These are phyloP conservation scores for Archips xylosteana DNA, from an alignment of 2,888 invertebrate genomes.

Conservation along the genomic window DNA sequence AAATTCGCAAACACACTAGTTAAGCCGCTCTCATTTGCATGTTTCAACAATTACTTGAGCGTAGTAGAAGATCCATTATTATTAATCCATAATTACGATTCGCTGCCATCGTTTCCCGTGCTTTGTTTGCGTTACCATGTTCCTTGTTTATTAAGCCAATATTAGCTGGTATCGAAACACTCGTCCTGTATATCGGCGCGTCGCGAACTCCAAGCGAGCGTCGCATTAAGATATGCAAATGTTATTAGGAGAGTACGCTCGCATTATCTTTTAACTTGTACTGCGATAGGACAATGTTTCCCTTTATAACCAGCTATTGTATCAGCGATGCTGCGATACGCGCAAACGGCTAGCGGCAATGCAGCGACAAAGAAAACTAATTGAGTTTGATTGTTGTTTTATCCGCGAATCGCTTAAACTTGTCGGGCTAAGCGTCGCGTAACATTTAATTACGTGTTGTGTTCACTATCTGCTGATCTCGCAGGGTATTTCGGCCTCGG, in stretches of 20 bases:
- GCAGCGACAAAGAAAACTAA: constrained; percentile 36
- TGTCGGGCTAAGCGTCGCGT: constrained; percentile 6
- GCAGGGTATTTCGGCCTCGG: not conserved
- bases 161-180: constrained; percentile 62
- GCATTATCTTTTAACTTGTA: constrained; percentile 68
- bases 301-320: constrained; percentile 56
- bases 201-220: constrained; percentile 46
- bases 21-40: constrained; percentile 60
- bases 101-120: constrained; percentile 54
- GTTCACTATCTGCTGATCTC: constrained; percentile 20
- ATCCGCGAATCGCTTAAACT: constrained; percentile 36
- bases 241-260: constrained; percentile 68
- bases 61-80: constrained; percentile 66
- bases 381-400: constrained; percentile 42
- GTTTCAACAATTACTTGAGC: constrained; percentile 56
- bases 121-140: constrained; percentile 61
- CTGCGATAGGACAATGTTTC: constrained; percentile 60
- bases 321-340: constrained; percentile 61
- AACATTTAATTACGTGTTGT: constrained; percentile 33
- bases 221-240: constrained; percentile 79
- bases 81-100: constrained; percentile 73
- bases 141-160: constrained; percentile 65
- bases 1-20: constrained; percentile 46
- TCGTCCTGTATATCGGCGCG: constrained; percentile 30
- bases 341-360: constrained; percentile 45